Evolutionary conservation across 2,113 vertebrate species (phyloP), one percentile per base, ranked within the genome.

Genomic region (Shinisaurus crocodilurus): DNA sequence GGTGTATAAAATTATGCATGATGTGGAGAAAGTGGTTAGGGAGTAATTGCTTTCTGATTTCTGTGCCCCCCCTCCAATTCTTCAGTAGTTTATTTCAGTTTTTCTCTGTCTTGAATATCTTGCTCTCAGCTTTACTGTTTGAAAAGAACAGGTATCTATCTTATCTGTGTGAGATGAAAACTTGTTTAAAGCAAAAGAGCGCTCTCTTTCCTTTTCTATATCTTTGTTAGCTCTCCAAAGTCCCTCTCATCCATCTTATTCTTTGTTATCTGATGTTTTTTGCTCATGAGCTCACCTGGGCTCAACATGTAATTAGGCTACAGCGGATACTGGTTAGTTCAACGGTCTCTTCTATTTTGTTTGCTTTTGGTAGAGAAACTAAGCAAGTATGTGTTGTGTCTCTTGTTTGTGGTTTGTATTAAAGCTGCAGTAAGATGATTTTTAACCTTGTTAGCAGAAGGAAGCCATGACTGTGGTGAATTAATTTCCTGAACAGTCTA

Each of bases 401-500:
- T 70, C 27, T 34, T 18, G 63, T 65, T 81, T 93, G 34, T 87
- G n/a, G 15, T 54, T 57, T 90, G 82, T 91, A 0, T 72, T 89
- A 45, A 45, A 86, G 65, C 86, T 37, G 0, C 75, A 16, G 72
- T 88, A 6, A 1, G 6, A 69, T 85, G 57, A 88, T 88, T 93
- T 88, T 63, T 20, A 16, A 29, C 77, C 7, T 6, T 87, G 37
- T 76, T 23, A 76, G 60, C 34, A 89, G 37, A 88, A 88, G 83
- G 37, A 32, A 94, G 83, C 75, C 0, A 0, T 0, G 0, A 87
- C 89, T 88, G 88, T 82, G 83, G 72, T 1, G 0, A 0, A 1
- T 86, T 91, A 77, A 2, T 93, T 95, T 96, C 92, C 92, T 93
- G 87, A 91, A 67, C 79, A 60, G 69, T 87, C 76, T 89, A 87